These are phyloP conservation scores for Drosophila percnosoma DNA, from an alignment of 2,888 invertebrate species.

Conservation along the genomic window DNA sequence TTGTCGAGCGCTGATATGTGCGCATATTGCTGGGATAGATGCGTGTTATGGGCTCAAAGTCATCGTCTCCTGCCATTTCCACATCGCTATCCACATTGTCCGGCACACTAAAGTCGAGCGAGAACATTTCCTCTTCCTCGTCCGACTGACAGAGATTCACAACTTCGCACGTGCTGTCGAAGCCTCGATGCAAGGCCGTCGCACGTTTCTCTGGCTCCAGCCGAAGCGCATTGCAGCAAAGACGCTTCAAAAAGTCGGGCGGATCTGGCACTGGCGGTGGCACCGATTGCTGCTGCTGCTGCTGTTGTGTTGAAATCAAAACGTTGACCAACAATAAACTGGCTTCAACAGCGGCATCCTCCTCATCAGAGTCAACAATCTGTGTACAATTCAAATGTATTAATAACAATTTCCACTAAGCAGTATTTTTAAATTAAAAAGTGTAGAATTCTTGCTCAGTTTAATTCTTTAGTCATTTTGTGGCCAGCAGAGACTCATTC, in stretches of 20 bases:
- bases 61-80: constrained; percentile 43
- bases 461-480: constrained; percentile 65
- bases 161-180: constrained; percentile 60
- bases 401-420: neutral
- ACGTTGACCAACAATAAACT: constrained; percentile 26
- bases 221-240: constrained; percentile 61
- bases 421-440: neutral
- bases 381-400: constrained; percentile 19
- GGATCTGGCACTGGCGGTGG: constrained; percentile 48
- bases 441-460: constrained; percentile 43
- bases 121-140: constrained; percentile 71
- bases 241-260: constrained; percentile 56
- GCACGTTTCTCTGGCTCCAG: constrained; percentile 69
- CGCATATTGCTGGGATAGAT: constrained; percentile 68
- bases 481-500: constrained; percentile 29
- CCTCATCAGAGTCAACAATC: constrained; percentile 71
- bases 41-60: constrained; percentile 58
- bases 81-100: constrained; percentile 65
- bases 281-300: neutral
- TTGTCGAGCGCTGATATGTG: constrained; percentile 63
- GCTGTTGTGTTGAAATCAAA: constrained; percentile 16
- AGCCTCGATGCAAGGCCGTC: constrained; percentile 63
- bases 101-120: constrained; percentile 67
- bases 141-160: constrained; percentile 68
- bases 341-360: constrained; percentile 39